Evolutionary conservation across 2,797 vertebrate genomes (phyloP).

Genomic region (Vireo griseus): DNA sequence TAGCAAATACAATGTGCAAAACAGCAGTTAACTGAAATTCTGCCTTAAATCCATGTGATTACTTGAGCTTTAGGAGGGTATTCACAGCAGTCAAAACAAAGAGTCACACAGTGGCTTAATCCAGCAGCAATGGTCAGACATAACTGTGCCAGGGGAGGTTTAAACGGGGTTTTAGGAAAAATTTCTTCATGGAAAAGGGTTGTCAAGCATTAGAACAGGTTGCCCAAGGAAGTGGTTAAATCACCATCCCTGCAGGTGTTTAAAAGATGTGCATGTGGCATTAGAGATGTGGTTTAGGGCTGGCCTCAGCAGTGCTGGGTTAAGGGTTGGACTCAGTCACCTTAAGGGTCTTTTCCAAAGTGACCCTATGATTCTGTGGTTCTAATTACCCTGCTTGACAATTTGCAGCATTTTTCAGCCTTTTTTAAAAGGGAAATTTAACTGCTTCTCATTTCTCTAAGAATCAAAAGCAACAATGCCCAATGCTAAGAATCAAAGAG

Average conservation of each 20-base stretch:
- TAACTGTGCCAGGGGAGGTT: neutral
- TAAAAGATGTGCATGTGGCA: neutral
- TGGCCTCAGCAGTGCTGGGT: neutral
- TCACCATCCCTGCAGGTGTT: neutral
- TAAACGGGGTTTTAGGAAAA: neutral
- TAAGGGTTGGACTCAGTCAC: fast-evolving
- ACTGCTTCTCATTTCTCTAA: neutral
- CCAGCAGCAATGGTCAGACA: neutral
- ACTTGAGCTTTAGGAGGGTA: neutral
- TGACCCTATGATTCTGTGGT: neutral
- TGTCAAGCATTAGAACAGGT: neutral
- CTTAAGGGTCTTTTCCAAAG: neutral
- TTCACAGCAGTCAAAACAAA: neutral
- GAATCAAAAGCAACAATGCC: neutral
- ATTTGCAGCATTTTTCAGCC: neutral
- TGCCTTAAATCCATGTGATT: neutral
- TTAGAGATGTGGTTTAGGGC: neutral
- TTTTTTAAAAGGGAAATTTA: neutral
- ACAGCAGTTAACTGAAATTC: neutral
- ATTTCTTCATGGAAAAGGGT: neutral
- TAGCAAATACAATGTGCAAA: neutral
- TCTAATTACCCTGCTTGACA: neutral
- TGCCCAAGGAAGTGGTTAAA: neutral
- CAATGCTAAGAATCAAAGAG: neutral
- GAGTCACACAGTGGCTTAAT: neutral